phyloP scores from a whole-genome alignment of 2,113 vertebrate genomes.

The Percopsis transmontana region DNA sequence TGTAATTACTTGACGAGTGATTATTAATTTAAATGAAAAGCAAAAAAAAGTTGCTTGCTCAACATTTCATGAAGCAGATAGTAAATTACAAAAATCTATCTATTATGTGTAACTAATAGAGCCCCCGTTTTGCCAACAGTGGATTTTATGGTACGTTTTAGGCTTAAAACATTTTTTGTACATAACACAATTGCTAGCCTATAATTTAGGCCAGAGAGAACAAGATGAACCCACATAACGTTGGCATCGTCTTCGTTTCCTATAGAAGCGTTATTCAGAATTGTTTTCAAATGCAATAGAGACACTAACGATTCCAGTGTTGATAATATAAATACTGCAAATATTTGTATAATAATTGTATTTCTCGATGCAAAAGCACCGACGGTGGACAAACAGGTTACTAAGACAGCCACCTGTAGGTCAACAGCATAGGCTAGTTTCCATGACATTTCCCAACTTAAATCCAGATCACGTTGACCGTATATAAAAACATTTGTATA shows the following conservation, averaged over 20 bases:
- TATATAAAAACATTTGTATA: background rate
- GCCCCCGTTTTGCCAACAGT: constrained; percentile 15
- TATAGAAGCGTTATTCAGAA: constrained; percentile 23
- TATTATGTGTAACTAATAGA: too few species aligned
- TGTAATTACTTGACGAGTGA: constrained; percentile 7
- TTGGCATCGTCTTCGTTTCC: constrained; percentile 4
- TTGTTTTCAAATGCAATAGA: too few species aligned
- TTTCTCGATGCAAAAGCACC: background rate
- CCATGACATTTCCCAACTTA: background rate
- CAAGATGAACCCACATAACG: background rate
- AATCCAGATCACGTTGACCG: background rate
- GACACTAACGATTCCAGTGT: too few species aligned
- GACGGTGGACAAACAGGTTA: background rate
- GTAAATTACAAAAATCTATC: too few species aligned
- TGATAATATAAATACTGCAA: too few species aligned
- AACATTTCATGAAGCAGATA: background rate
- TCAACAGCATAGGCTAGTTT: constrained; percentile 4
- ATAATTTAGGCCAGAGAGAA: constrained; percentile 38
- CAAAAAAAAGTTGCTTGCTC: background rate
- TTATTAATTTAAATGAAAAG: background rate
- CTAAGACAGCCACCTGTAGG: constrained; percentile 51
- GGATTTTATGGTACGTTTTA: constrained; percentile 35
- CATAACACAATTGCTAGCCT: too few species aligned
- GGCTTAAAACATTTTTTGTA: constrained; percentile 34
- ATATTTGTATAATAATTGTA: too few species aligned